These are phyloP conservation scores for Rafetus swinhoei DNA, from an alignment of 2,113 vertebrate genomes.

Conservation along the genomic window DNA sequence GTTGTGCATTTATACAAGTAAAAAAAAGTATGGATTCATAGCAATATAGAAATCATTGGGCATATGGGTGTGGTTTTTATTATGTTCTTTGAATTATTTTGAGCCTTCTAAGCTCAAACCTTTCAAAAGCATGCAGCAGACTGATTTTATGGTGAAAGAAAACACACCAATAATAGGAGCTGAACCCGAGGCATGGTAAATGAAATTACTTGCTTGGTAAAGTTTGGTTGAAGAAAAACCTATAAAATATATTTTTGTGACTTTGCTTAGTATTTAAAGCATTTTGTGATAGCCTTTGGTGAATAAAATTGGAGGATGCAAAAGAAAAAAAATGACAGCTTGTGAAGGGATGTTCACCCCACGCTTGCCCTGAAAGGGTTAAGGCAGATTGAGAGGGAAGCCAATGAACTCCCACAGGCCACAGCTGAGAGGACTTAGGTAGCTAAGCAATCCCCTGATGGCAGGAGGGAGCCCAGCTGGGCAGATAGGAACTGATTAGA, in stretches of 20 bases:
- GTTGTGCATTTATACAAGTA: not conserved
- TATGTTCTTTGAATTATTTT: not conserved
- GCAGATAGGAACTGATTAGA: not conserved
- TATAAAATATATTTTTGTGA: constrained; percentile 37
- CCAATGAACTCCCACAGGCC: not conserved
- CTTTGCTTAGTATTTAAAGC: constrained; percentile 45
- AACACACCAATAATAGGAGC: not conserved
- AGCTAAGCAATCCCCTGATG: not conserved
- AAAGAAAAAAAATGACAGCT: constrained; percentile 15
- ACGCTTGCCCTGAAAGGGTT: not conserved
- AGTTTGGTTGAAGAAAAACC: constrained; percentile 46
- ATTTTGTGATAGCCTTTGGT: constrained; percentile 6
- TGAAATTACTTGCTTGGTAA: constrained; percentile 35
- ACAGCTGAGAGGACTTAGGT: not conserved
- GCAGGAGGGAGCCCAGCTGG: not conserved
- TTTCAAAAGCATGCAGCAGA: not conserved
- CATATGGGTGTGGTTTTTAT: not conserved
- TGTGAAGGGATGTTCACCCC: not conserved
- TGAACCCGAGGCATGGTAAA: not conserved
- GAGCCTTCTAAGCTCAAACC: not conserved
- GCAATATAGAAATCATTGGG: not conserved
- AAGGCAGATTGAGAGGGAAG: not conserved
- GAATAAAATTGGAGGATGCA: constrained; percentile 49
- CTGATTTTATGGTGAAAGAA: not conserved
- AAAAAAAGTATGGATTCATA: not conserved